A percentile compares a stretch with the other conserved stretches of the same genome.
These are phyloP conservation scores for Enteromius argenteus DNA, from an alignment of 2,797 vertebrate species.

Conservation along the genomic window DNA sequence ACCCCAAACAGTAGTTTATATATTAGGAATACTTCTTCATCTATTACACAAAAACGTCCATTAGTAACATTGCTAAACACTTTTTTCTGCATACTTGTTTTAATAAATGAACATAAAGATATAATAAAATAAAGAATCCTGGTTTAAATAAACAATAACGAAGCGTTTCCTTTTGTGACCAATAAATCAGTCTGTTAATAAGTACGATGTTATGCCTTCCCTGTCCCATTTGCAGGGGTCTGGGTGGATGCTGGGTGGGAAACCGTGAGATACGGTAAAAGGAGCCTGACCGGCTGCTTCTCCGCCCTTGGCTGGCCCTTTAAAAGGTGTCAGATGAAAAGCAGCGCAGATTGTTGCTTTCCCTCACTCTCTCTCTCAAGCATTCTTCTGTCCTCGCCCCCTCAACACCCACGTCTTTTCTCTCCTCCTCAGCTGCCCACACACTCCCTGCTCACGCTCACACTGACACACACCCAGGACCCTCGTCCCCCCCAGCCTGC, in stretches of 20 bases:
- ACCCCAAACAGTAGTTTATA: not conserved
- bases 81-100: not conserved
- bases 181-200: conserved; percentile 49
- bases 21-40: not conserved
- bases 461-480: conserved; percentile 37
- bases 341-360: conserved; percentile 68
- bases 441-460: conserved; percentile 66
- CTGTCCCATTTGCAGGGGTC: conserved; percentile 51
- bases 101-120: not conserved
- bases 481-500: conserved; percentile 43
- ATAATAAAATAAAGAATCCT: not conserved
- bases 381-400: conserved; percentile 60
- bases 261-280: conserved; percentile 58
- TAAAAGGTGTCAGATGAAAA: conserved; percentile 81
- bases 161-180: conserved; percentile 35
- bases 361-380: conserved; percentile 59
- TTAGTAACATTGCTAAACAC: not conserved
- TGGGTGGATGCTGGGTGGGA: conserved; percentile 57
- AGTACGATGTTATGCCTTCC: conserved; percentile 49
- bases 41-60: not conserved
- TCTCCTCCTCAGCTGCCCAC: conserved; percentile 68
- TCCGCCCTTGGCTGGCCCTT: conserved; percentile 68
- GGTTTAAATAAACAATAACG: conserved; percentile 30
- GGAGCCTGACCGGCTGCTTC: conserved; percentile 62
- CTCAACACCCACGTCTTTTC: conserved; percentile 63